A percentile compares a stretch with the other conserved stretches of the same genome.
Conservation (phyloP, 2,113 vertebrate species). For the Illadopsis cleaveri region DNA sequence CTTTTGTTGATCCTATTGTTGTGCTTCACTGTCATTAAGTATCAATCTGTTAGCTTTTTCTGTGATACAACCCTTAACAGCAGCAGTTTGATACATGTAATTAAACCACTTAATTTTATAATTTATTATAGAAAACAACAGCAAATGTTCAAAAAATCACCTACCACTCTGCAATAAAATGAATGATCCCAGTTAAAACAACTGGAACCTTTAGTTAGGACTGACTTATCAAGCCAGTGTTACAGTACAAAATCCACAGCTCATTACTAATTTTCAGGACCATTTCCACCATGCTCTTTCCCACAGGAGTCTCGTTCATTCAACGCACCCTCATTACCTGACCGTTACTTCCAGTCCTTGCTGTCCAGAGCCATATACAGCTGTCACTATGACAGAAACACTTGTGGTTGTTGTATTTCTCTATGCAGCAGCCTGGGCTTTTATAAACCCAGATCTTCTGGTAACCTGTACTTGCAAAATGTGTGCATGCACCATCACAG, state of each 20-base stretch:
- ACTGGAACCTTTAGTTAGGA: background rate
- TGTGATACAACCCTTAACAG: background rate
- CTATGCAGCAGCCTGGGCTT: background rate
- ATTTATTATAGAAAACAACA: constrained; percentile 27
- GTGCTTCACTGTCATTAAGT: constrained; percentile 35
- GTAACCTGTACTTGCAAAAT: background rate
- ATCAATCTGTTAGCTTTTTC: constrained; percentile 20
- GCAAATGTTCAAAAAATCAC: background rate
- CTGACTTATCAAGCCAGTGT: background rate
- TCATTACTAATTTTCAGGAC: background rate
- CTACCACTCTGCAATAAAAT: background rate
- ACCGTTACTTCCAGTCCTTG: background rate
- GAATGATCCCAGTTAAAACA: background rate
- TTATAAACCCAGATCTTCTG: background rate
- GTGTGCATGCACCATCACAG: background rate
- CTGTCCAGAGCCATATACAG: background rate
- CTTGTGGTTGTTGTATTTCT: background rate
- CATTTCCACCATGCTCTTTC: background rate
- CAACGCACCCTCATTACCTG: background rate
- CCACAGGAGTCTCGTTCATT: background rate
- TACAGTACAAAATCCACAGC: background rate
- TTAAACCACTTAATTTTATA: background rate
- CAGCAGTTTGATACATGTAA: constrained; percentile 1
- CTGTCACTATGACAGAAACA: background rate
- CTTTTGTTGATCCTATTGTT: constrained; percentile 38